Evolutionary conservation across 2,888 invertebrate species (phyloP).

Genomic region (Macropis europaea): DNA sequence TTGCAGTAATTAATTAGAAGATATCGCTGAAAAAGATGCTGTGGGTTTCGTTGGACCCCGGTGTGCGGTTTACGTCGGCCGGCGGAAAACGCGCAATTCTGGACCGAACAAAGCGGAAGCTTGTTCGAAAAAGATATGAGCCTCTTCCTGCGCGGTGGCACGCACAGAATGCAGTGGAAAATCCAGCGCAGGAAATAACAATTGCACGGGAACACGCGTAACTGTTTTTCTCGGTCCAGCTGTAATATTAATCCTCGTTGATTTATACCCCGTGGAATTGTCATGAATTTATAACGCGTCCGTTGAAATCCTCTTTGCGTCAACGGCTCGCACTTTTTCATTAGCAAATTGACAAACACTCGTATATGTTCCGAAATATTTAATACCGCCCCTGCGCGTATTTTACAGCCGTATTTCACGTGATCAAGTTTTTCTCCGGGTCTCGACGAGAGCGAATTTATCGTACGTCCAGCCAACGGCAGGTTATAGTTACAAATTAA

Average conservation of each 20-base stretch:
- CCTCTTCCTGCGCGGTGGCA: background rate
- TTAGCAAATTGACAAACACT: slow-evolving; percentile 7
- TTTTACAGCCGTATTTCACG: background rate
- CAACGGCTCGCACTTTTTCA: background rate
- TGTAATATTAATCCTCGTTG: slow-evolving; percentile 12
- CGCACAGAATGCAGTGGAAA: background rate
- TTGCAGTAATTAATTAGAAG: too few species aligned
- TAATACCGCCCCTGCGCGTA: too few species aligned
- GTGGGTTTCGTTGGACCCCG: too few species aligned
- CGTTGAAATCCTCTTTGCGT: background rate
- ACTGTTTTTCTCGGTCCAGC: background rate
- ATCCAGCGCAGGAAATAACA: background rate
- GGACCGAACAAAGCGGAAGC: background rate
- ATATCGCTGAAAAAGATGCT: too few species aligned
- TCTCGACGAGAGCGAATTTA: too few species aligned
- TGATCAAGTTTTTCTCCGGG: background rate
- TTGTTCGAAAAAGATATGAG: slow-evolving; percentile 1
- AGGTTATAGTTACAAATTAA: too few species aligned
- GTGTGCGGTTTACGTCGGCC: background rate
- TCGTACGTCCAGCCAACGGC: too few species aligned
- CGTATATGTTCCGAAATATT: background rate
- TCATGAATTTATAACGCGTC: slow-evolving; percentile 3
- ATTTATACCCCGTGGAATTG: slow-evolving; percentile 1
- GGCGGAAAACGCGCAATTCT: slow-evolving; percentile 3
- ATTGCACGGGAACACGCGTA: background rate